Conservation (phyloP, 2,113 vertebrate genomes). For the Pholis gunnellus region DNA sequence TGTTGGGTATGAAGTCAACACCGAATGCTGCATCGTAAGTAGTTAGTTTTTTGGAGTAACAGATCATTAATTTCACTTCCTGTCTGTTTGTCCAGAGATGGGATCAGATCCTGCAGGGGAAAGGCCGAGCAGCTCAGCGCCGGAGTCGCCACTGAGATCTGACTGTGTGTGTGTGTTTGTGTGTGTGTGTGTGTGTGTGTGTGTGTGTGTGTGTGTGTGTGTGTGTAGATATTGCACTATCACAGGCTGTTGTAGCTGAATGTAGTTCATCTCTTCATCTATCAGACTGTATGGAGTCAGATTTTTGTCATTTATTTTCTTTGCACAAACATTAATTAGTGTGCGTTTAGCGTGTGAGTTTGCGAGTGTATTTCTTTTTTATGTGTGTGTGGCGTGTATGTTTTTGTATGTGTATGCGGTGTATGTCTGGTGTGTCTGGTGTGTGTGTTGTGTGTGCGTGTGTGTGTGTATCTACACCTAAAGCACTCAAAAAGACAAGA, state of each 20-base stretch:
- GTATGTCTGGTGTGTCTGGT: not conserved
- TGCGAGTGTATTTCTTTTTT: not conserved
- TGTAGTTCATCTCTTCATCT: conserved; percentile 73
- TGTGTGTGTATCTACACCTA: conserved; percentile 11
- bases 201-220: conserved; percentile 19
- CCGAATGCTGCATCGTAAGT: too few species aligned
- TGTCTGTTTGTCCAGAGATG: conserved; percentile 74
- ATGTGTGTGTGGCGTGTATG: not conserved
- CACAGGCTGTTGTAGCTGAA: conserved; percentile 75
- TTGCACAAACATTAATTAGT: conserved; percentile 68
- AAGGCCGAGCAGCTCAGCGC: conserved; percentile 11
- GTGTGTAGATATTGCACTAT: conserved; percentile 78
- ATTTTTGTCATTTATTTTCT: conserved; percentile 62
- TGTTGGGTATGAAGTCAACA: not conserved
- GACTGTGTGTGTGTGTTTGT: conserved; percentile 1
- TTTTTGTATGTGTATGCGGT: not conserved
- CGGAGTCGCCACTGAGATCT: conserved; percentile 67
- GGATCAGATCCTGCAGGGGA: conserved; percentile 58
- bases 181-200: conserved; percentile 3
- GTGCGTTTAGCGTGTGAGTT: conserved; percentile 18
- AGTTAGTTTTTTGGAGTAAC: not conserved
- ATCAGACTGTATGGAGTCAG: conserved; percentile 43
- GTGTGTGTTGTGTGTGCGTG: not conserved
- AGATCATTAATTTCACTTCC: not conserved
- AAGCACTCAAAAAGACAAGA: conserved; percentile 47